Conservation (phyloP, 1,140 invertebrate species). For the Aphaenogaster floridana region DNA sequence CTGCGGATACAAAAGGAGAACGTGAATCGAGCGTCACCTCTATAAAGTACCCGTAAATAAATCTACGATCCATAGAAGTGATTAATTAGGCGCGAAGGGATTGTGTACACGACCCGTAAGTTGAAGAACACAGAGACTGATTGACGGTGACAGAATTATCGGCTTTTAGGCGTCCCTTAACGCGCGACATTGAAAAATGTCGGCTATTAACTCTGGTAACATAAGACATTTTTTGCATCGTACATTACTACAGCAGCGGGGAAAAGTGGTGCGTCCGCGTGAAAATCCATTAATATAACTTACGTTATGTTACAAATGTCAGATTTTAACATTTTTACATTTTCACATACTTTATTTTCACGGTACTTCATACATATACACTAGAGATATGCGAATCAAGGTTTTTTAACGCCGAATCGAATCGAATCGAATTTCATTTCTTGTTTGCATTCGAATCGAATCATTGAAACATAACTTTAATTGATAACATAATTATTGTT, state of each 20-base stretch:
- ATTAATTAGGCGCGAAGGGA: slow-evolving; percentile 74
- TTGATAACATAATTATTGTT: too few species aligned
- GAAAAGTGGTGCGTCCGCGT: neutral
- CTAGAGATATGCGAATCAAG: too few species aligned
- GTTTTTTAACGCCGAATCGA: too few species aligned
- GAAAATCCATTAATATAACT: slow-evolving; percentile 17
- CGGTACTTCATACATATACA: too few species aligned
- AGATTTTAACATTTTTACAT: neutral
- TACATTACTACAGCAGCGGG: neutral
- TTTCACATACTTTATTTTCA: neutral
- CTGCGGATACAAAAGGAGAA: slow-evolving; percentile 16
- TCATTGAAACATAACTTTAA: too few species aligned
- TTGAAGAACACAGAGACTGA: slow-evolving; percentile 37
- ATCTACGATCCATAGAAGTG: slow-evolving; percentile 73
- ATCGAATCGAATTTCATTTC: too few species aligned
- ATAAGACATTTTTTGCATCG: slow-evolving; percentile 13
- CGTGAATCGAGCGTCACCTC: slow-evolving; percentile 41
- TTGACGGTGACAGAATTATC: slow-evolving; percentile 59
- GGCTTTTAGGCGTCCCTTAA: slow-evolving; percentile 55
- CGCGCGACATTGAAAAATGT: slow-evolving; percentile 47
- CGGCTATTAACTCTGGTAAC: slow-evolving; percentile 43
- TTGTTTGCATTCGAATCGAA: too few species aligned
- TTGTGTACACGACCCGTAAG: slow-evolving; percentile 35
- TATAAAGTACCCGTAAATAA: slow-evolving; percentile 73
- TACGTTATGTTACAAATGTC: slow-evolving; percentile 12